Percentiles rank a stretch among this genome's conserved stretches.
phyloP scores from a whole-genome alignment of 2,888 invertebrate species.

The Lithophane ornitopus region DNA sequence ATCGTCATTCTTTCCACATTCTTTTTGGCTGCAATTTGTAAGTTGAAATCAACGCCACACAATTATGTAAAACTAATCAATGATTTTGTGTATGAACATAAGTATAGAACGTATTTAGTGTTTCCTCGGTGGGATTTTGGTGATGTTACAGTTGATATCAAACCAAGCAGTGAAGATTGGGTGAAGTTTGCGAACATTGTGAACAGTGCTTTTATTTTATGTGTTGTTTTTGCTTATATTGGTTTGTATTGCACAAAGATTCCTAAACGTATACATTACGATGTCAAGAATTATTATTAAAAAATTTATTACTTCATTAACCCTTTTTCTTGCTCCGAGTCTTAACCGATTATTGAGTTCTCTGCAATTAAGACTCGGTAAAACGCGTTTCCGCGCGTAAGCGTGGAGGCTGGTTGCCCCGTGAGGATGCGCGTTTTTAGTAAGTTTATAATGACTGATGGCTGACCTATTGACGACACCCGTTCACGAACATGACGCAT shows the following conservation, averaged over 20 bases:
- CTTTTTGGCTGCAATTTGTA: slow-evolving; percentile 63
- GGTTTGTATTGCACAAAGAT: slow-evolving; percentile 66
- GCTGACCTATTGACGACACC: too few relatives aligned
- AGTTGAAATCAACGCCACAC: slow-evolving; percentile 54
- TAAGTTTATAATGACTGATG: too few relatives aligned
- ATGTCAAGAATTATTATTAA: neutral
- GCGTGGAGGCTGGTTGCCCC: neutral
- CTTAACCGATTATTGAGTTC: neutral
- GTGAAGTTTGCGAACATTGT: slow-evolving; percentile 68
- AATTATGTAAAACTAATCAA: slow-evolving; percentile 65
- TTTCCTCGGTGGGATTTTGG: slow-evolving; percentile 67
- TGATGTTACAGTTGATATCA: slow-evolving; percentile 30
- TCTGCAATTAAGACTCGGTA: neutral
- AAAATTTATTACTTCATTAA: neutral
- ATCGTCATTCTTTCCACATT: slow-evolving; percentile 66
- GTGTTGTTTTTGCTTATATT: slow-evolving; percentile 65
- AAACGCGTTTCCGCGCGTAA: neutral
- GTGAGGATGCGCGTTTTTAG: neutral
- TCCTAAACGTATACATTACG: slow-evolving; percentile 58
- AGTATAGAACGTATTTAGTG: slow-evolving; percentile 60
- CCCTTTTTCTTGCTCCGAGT: neutral
- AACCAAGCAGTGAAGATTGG: slow-evolving; percentile 62
- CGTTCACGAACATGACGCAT: too few relatives aligned
- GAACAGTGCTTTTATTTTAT: slow-evolving; percentile 65
- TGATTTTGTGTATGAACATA: slow-evolving; percentile 62